Evolutionary conservation across 2,888 invertebrate species (phyloP), one percentile per base, ranked within the genome.

Genomic region (Sturmia bella): DNA sequence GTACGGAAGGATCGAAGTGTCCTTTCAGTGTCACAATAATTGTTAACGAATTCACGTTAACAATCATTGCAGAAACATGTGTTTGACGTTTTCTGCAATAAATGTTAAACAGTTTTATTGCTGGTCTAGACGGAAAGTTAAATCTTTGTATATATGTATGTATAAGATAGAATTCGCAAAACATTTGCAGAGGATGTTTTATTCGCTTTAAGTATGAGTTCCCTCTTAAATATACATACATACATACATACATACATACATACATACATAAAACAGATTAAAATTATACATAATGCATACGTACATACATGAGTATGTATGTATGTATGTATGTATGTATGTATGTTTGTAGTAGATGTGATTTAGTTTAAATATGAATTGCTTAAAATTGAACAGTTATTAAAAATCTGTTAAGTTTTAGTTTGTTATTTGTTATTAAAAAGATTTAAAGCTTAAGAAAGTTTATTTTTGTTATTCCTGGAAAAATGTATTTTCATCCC

Each of bases 401-500:
- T 48, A 17, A 27, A 50, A 12, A 37, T 24, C 56, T 50, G 9
- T 27, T 54, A 32, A 75, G 39, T 73, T 59, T 37, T 17, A 59
- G 45, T 57, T 45, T 32, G 12, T 50, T 59, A 19, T 69, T 50
- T 57, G 68, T 80, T 80, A 56, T 66, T 77, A 61, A 56, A 41
- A 63, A 73, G 57, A 63, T 69, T 68, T 81, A 77, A 77, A 81
- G 76, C 81, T 81, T 68, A 50, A 76, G 13, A 64, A 52, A 73
- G 39, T 39, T 76, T 32, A 32, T 3, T 32, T 13, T 59, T 56
- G 43, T 56, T 15, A 52, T 70, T 39, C 43, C 43, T 59, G 50
- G 63, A 76, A 63, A 61, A 41, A 59, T 57, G 39, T 27, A 27
- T 21, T 57, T 56, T 74, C 27, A 72, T 24, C 78, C 63, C n/a